A percentile compares a stretch with the other conserved stretches of the same genome.
Conservation (phyloP, 2,888 invertebrate species). For the Hybos culiciformis region DNA sequence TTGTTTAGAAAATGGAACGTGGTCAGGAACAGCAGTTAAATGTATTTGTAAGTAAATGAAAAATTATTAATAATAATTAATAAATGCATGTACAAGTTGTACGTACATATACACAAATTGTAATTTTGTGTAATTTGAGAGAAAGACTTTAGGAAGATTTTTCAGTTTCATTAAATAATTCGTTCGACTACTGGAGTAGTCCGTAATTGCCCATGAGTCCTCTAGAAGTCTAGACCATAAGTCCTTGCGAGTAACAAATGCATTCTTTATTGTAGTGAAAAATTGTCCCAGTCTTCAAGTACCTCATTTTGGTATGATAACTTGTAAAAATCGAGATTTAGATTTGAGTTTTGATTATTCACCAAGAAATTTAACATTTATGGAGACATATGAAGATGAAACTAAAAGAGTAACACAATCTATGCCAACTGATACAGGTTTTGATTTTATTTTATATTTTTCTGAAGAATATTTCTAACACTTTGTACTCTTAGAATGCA, state of each 20-base stretch:
- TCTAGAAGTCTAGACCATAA: background rate
- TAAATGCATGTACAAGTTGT: too few relatives aligned
- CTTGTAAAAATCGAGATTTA: slow-evolving; percentile 37
- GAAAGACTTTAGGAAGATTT: too few relatives aligned
- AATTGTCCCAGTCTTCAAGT: slow-evolving; percentile 43
- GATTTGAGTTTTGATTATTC: slow-evolving; percentile 19
- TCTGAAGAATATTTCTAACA: too few relatives aligned
- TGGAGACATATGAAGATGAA: slow-evolving; percentile 16
- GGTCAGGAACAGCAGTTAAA: slow-evolving; percentile 49
- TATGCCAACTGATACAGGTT: slow-evolving; percentile 47
- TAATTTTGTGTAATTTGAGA: too few relatives aligned
- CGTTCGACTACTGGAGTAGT: too few relatives aligned
- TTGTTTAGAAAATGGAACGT: slow-evolving; percentile 48
- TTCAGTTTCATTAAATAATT: too few relatives aligned
- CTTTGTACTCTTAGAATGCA: too few relatives aligned
- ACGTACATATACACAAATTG: too few relatives aligned
- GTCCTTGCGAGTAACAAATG: background rate
- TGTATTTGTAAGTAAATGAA: slow-evolving; percentile 45
- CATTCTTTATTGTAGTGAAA: slow-evolving; percentile 39
- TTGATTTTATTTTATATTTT: too few relatives aligned
- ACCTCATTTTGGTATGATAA: slow-evolving; percentile 44
- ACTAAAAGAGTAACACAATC: slow-evolving; percentile 18
- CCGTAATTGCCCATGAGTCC: too few relatives aligned
- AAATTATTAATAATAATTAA: too few relatives aligned
- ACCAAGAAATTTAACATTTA: slow-evolving; percentile 20